Evolutionary conservation across 2,797 vertebrate species (phyloP), one percentile per base, ranked within the genome.

Genomic region (Pseudochirops cupreus): DNA sequence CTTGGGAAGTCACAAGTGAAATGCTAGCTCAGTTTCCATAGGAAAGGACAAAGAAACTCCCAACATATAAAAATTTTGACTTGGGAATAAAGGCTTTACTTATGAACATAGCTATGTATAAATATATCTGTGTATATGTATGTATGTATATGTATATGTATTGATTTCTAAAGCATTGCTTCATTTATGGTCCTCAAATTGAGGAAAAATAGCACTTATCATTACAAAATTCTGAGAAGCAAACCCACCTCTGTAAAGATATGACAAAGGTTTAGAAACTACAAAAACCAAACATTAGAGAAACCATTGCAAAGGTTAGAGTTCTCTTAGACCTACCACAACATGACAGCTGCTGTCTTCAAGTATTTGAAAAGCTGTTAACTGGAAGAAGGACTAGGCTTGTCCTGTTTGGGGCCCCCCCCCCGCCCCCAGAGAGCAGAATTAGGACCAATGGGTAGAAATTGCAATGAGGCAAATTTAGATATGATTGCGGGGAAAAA

Each of bases 1-100:
- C 74, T 82, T 82, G 74, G 74, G 74, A 82, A 10, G 16, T 82
- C 74, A 82, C 74, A 3, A 93, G 52, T 95, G 90, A 14, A 92
- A 46, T 62, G 3, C 92, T 33, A 82, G 39, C 39, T 82, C 74
- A 46, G 39, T 46, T 46, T 82, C 39, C 21, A 82, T 82, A 82
- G 74, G 74, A 33, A 13, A 24, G 52, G 29, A 67, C 10, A 28
- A 53, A 52, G 57, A 59, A 92, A 92, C 18, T 52, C 31, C 46
- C 26, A 14, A 67, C 54, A 53, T 29, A 92, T 33, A 92, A 53
- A 92, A 16, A 82, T 82, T 46, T 82, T 46, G 46, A 26, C 74
- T 74, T 21, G 9, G 39, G 74, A 18, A 82, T 82, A 82, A 82
- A 82, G 74, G 39, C 2, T 82, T 82, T 82, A 46, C 39, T 82